Base-by-base conservation (phyloP, 1,140 invertebrate genomes). In the Nilaparvata lugens region DNA sequence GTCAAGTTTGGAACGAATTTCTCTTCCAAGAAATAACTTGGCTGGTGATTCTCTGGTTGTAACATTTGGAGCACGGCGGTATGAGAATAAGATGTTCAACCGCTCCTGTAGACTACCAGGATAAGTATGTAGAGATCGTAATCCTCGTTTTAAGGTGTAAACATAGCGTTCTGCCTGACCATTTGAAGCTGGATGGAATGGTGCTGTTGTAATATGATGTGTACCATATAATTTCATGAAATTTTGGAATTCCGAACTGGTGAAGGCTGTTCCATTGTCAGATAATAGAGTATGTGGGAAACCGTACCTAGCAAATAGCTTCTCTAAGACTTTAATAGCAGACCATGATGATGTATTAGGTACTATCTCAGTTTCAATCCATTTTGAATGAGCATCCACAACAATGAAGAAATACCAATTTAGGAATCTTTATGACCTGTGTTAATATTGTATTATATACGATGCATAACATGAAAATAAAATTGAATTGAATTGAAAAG, bases 361-460 rank as follows among this genome's bases (percentile, higher is more conserved):
- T 35, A 51, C 65, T 38, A 38, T 61, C 14, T 52, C 40, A 28
- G 74, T 66, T 55, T 76, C 71, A 9, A 67, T 65, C 72, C 73
- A 77, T 54, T 75, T 77, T 0, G 71, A 70, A 62, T 66, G 65
- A 6, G 72, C 67, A 60, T 78, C 73, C 9, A 73, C 68, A 2
- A 76, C 52, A 0, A 77, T 53, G 2, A 77, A 56, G 62, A 71
- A 74, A 42, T 51, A 60, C 2, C 62, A 61, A 16, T 65, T 67
- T 14, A 64, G 42, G 18, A 72, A 69, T n/a, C n/a, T n/a, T n/a
- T n/a, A n/a, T n/a, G n/a, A n/a, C n/a, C n/a, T n/a, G n/a, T n/a
- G n/a, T n/a, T n/a, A n/a, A n/a, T n/a, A n/a, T n/a, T n/a, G n/a
- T n/a, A n/a, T n/a, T n/a, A n/a, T n/a, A n/a, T n/a, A n/a, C n/a